A percentile compares a stretch with the other conserved stretches of the same genome.
phyloP scores from a whole-genome alignment of 2,888 invertebrate genomes.

The Lycaena phlaeas region DNA sequence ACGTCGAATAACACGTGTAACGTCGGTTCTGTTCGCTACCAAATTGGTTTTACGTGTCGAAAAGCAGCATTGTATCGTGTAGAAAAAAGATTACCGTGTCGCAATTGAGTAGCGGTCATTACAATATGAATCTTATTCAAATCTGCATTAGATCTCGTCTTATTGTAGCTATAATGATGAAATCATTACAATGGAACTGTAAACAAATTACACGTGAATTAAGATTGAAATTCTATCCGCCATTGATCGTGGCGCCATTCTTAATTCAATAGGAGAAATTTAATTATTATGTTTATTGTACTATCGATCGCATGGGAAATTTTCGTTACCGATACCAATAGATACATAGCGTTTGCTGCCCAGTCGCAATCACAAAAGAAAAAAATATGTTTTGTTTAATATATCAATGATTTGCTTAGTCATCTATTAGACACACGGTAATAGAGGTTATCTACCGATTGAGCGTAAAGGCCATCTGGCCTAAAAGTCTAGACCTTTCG shows the following conservation, averaged over 20 bases:
- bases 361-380: too few species aligned
- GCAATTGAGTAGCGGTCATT: constrained; percentile 12
- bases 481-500: too few species aligned
- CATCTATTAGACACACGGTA: too few species aligned
- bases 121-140: background rate
- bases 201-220: constrained; percentile 12
- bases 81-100: constrained; percentile 15
- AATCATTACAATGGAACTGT: constrained; percentile 6
- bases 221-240: constrained; percentile 10
- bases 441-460: too few species aligned
- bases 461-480: too few species aligned
- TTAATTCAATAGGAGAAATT: constrained; percentile 2
- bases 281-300: background rate
- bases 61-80: constrained; percentile 10
- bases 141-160: background rate
- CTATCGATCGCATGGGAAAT: background rate
- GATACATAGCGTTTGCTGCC: too few species aligned
- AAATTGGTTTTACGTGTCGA: constrained; percentile 22
- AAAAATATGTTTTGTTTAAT: too few species aligned
- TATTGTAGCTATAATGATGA: background rate
- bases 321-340: background rate
- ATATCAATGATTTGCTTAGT: too few species aligned
- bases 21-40: constrained; percentile 20
- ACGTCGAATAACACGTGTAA: constrained; percentile 43
- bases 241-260: constrained; percentile 1